phyloP scores from a whole-genome alignment of 2,888 invertebrate species.

The Lycaena phlaeas region DNA sequence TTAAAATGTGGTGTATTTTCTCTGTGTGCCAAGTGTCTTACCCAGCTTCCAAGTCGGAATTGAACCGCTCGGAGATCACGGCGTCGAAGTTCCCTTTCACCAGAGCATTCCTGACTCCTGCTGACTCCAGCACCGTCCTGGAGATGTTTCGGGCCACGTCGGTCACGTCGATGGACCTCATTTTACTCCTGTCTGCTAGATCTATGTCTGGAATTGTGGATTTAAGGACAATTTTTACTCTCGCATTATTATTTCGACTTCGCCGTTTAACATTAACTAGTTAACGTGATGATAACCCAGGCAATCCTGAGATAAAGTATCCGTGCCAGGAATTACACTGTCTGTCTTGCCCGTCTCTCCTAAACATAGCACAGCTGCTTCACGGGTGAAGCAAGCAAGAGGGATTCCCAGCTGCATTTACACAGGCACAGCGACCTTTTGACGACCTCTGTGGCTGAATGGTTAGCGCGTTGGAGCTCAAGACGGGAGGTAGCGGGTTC shows the following conservation, averaged over 20 bases:
- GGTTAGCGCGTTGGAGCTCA: too few relatives aligned
- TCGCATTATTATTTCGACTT: neutral
- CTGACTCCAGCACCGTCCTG: slow-evolving; percentile 15
- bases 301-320: neutral
- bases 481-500: too few relatives aligned
- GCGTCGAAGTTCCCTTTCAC: neutral
- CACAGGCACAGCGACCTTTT: too few relatives aligned
- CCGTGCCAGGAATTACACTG: neutral
- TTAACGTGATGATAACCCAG: too few relatives aligned
- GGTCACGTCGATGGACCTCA: slow-evolving; percentile 19
- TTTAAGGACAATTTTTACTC: too few relatives aligned
- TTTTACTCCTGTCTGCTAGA: slow-evolving; percentile 17
- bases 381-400: too few relatives aligned
- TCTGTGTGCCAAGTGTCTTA: neutral
- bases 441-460: too few relatives aligned
- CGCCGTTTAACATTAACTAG: neutral
- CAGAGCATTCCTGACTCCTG: neutral
- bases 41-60: slow-evolving; percentile 1
- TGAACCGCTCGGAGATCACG: neutral
- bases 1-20: too few relatives aligned
- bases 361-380: too few relatives aligned
- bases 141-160: slow-evolving; percentile 28
- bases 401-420: too few relatives aligned
- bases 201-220: slow-evolving; percentile 13
- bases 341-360: too few relatives aligned